Percentiles rank a stretch among this genome's conserved stretches.
These are phyloP conservation scores for Papilio gigon DNA, from an alignment of 2,888 invertebrate species.

Conservation along the genomic window DNA sequence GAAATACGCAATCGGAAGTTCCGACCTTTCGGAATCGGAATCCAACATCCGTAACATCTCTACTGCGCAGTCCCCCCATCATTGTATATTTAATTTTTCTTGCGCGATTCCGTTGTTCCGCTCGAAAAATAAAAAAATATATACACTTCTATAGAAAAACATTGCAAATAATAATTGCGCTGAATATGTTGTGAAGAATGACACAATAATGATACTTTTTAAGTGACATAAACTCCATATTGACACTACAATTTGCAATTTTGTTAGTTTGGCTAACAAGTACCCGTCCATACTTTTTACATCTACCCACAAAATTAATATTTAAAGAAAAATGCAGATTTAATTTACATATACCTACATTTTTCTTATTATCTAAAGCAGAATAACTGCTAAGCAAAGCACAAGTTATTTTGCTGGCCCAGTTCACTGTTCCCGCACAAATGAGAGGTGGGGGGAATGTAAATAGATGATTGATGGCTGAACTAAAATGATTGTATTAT, in stretches of 20 bases:
- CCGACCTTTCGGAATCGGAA: too few relatives aligned
- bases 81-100: too few relatives aligned
- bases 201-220: neutral
- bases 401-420: constrained; percentile 49
- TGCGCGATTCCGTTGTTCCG: too few relatives aligned
- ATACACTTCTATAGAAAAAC: too few relatives aligned
- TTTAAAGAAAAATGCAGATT: constrained; percentile 30
- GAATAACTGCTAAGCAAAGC: constrained; percentile 62
- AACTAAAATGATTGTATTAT: constrained; percentile 41
- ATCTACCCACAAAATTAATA: neutral
- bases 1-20: too few relatives aligned
- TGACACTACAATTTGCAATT: constrained; percentile 4
- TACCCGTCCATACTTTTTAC: neutral
- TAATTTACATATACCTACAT: constrained; percentile 31
- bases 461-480: constrained; percentile 36
- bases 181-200: too few relatives aligned
- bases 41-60: too few relatives aligned
- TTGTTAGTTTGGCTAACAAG: constrained; percentile 36
- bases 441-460: constrained; percentile 26
- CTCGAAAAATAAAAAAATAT: too few relatives aligned
- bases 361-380: constrained; percentile 50
- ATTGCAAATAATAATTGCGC: too few relatives aligned
- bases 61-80: too few relatives aligned
- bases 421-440: constrained; percentile 34
- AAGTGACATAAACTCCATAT: constrained; percentile 34